Conservation (phyloP, 1,140 invertebrate species). For the Geopemphigus sp. region DNA sequence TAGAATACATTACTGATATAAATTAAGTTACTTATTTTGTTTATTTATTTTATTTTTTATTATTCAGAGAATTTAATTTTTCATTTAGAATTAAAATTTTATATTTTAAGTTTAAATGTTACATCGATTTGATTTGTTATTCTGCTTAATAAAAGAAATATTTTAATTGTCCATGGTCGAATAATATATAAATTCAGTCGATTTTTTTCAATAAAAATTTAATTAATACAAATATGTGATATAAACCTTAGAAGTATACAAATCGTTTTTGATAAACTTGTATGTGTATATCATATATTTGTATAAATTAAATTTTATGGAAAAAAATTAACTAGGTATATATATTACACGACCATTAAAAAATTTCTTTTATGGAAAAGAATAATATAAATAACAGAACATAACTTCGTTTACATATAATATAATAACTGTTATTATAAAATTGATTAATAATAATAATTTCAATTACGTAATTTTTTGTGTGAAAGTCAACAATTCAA, state of each 20-base stretch:
- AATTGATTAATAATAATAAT: constrained; percentile 14
- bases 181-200: background rate
- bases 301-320: too few species aligned
- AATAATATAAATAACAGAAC: background rate
- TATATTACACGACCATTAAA: too few species aligned
- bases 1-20: background rate
- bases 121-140: constrained; percentile 10
- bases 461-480: background rate
- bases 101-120: background rate
- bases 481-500: background rate
- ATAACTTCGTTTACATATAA: background rate
- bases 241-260: constrained; percentile 31
- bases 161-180: background rate
- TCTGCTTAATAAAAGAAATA: background rate
- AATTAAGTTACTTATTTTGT: background rate
- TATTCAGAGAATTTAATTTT: background rate
- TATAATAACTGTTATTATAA: background rate
- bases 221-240: background rate
- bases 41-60: background rate
- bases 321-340: too few species aligned
- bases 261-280: background rate
- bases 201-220: constrained; percentile 12
- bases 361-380: too few species aligned
- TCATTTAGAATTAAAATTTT: background rate
- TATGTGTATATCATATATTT: too few species aligned